Base-by-base conservation (phyloP, 1,140 invertebrate species). In the Solen grandis region DNA sequence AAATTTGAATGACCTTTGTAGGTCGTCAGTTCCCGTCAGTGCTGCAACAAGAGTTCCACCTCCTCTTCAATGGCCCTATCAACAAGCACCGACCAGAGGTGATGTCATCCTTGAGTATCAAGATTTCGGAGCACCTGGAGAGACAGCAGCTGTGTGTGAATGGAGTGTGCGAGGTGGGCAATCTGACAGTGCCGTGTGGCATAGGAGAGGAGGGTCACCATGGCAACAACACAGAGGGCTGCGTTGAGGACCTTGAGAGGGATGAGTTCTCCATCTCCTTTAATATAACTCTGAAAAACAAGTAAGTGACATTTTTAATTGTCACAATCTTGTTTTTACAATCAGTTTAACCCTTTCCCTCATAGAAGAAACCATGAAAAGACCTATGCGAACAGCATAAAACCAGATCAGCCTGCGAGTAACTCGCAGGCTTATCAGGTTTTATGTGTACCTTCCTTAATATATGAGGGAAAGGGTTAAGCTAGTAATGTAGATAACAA, bases 231-330 rank as follows among this genome's bases (percentile, higher is more conserved):
- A 80, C 50, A 85, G 85, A 59, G 29, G 81, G 38, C 81, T 88
- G 73, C 73, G 50, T 52, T 81, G 87, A 78, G 41, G 75, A 78
- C 22, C 31, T 54, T 14, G 50, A 78, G n/a, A 57, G 63, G 41
- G 50, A 25, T 19, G 65, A 78, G 22, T 68, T 68, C 38, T 68
- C 59, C 63, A 69, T 78, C n/a, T 55, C 3, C n/a, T 78, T 78
- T 82, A 87, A 86, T 55, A 60, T 88, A 13, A 86, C 87, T 2
- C 82, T 88, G 8, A 60, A 73, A 54, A 85, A 82, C 69, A 77
- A 63, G 83, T 85, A 70, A 29, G 50, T 25, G 66, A 54, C 27
- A n/a, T n/a, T n/a, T n/a, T n/a, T n/a, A n/a, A n/a, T n/a, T n/a
- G n/a, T n/a, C n/a, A n/a, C n/a, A n/a, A n/a, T n/a, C n/a, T n/a